Conservation (phyloP, 2,888 invertebrate genomes). For the Conus canariensis region DNA sequence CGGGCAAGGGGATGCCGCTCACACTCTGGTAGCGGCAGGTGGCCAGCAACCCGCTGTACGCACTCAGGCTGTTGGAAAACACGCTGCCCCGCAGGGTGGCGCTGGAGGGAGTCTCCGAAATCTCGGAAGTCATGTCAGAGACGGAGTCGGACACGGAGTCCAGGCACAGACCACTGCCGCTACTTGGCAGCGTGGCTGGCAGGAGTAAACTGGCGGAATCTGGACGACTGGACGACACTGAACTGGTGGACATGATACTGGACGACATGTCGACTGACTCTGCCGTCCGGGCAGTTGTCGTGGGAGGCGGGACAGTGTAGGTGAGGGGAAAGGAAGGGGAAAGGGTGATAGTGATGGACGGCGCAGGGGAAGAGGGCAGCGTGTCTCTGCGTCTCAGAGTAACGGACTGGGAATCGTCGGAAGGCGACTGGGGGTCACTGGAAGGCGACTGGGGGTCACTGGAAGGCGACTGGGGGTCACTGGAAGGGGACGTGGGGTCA, state of each 20-base stretch:
- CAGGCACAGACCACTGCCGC: background rate
- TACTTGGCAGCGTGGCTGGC: background rate
- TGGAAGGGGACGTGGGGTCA: background rate
- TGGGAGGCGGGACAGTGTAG: background rate
- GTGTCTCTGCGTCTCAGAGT: background rate
- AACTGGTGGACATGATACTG: background rate
- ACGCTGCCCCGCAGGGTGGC: slow-evolving; percentile 10
- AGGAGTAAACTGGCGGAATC: background rate
- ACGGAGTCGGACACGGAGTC: slow-evolving; percentile 43
- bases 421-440: background rate
- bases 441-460: background rate
- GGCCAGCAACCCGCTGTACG: background rate
- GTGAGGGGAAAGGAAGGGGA: background rate
- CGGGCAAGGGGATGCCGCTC: slow-evolving; percentile 15
- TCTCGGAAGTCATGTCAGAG: slow-evolving; percentile 56
- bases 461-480: too few species aligned
- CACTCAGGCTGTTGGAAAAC: slow-evolving; percentile 3
- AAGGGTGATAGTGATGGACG: slow-evolving; percentile 30
- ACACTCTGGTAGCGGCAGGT: slow-evolving; percentile 2
- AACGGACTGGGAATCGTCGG: too few species aligned
- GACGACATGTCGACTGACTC: background rate
- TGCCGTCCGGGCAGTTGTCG: background rate
- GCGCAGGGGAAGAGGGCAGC: slow-evolving; percentile 9
- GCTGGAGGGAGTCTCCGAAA: slow-evolving; percentile 53
- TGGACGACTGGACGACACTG: background rate